Conservation (phyloP, 2,797 vertebrate species). For the Myiotriccus ornatus region DNA sequence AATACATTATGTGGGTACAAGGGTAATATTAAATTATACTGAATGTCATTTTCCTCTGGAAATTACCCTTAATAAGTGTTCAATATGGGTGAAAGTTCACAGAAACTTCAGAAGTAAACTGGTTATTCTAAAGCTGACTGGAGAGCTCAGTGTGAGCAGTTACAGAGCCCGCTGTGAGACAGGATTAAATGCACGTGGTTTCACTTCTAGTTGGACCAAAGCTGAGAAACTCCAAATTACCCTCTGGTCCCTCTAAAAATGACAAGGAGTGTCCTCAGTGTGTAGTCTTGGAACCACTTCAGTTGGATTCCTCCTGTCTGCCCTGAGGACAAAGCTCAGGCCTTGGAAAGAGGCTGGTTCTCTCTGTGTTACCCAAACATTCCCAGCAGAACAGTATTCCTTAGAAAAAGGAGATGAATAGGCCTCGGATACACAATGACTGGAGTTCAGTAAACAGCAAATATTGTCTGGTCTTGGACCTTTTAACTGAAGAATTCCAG, state of each 20-base stretch:
- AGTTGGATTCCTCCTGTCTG: not conserved
- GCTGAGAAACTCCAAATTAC: not conserved
- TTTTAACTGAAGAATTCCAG: not conserved
- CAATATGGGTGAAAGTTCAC: not conserved
- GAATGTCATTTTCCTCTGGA: not conserved
- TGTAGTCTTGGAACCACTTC: not conserved
- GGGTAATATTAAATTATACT: not conserved
- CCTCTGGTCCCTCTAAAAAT: not conserved
- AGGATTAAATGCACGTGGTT: not conserved
- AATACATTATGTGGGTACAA: not conserved
- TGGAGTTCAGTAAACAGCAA: not conserved
- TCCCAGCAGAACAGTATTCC: not conserved
- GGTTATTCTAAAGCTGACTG: not conserved
- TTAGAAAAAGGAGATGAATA: not conserved
- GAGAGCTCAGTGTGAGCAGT: not conserved
- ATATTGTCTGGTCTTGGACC: not conserved
- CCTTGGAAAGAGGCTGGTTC: not conserved
- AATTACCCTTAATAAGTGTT: not conserved
- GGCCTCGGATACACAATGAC: fast-evolving
- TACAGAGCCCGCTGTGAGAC: not conserved
- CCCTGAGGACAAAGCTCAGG: not conserved
- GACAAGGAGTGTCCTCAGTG: not conserved
- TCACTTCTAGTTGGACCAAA: not conserved
- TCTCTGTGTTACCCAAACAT: not conserved
- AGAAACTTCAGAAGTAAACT: not conserved